phyloP scores from a whole-genome alignment of 1,140 invertebrate genomes.

The Marisa cornuarietis region DNA sequence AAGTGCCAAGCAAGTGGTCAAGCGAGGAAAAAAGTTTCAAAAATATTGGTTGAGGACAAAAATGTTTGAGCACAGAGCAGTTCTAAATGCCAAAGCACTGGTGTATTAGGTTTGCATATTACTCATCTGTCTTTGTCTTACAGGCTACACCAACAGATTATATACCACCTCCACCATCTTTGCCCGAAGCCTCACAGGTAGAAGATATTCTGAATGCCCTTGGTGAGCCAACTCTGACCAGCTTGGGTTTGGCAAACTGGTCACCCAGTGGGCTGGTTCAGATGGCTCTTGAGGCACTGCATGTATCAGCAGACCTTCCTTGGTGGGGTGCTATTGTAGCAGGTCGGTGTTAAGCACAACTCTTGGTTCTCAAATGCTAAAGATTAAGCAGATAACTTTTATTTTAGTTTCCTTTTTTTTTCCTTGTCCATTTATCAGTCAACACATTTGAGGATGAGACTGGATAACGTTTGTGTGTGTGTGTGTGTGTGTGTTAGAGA shows the following conservation, averaged over 20 bases:
- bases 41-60: too few relatives aligned
- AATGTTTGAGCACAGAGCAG: too few relatives aligned
- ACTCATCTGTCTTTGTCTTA: neutral
- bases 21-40: too few relatives aligned
- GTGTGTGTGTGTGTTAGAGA: too few relatives aligned
- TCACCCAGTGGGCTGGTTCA: conserved; percentile 83
- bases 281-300: conserved; percentile 81
- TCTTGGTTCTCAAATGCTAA: neutral
- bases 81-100: neutral
- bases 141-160: conserved; percentile 32
- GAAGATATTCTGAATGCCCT: conserved; percentile 60
- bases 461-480: too few relatives aligned
- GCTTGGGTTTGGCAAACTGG: conserved; percentile 82
- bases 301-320: conserved; percentile 79
- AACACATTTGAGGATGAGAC: too few relatives aligned
- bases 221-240: conserved; percentile 81
- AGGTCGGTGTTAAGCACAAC: conserved; percentile 66
- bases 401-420: too few relatives aligned
- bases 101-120: neutral
- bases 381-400: too few relatives aligned
- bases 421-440: too few relatives aligned
- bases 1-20: too few relatives aligned
- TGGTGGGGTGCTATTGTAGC: conserved; percentile 89
- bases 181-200: conserved; percentile 27
- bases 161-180: conserved; percentile 44